Evolutionary conservation across 2,113 vertebrate species (phyloP).

Genomic region (Siphamia tubifer): DNA sequence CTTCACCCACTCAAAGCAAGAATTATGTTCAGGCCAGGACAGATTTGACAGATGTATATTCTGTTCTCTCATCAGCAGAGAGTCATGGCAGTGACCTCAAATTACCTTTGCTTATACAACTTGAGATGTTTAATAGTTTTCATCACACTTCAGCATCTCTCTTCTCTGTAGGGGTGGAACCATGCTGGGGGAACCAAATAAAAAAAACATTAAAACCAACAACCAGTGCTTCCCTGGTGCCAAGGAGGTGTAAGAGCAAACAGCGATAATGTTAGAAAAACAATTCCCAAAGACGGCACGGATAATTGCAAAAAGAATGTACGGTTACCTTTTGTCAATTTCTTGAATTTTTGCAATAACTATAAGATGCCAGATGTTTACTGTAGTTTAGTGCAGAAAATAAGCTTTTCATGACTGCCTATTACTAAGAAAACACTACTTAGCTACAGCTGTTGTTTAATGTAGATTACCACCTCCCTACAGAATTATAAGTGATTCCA

Average conservation of each 20-base stretch:
- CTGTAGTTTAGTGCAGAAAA: background rate
- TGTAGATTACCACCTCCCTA: constrained; percentile 7
- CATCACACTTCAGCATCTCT: constrained; percentile 5
- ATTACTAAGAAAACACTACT: background rate
- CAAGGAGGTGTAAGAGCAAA: background rate
- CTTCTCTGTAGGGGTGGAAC: background rate
- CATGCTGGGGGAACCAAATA: background rate
- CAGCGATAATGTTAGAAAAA: background rate
- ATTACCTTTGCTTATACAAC: constrained; percentile 11
- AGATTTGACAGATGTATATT: background rate
- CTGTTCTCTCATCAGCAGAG: background rate
- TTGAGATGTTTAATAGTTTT: background rate
- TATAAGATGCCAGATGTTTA: constrained; percentile 16
- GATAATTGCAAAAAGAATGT: background rate
- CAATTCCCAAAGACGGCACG: background rate
- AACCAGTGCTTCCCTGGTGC: background rate
- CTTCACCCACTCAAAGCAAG: background rate
- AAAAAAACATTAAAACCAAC: constrained; percentile 2
- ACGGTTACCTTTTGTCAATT: background rate
- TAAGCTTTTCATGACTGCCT: background rate
- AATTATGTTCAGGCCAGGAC: background rate
- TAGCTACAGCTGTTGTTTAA: constrained; percentile 20
- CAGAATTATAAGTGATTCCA: constrained; percentile 1
- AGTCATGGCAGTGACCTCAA: constrained; percentile 1
- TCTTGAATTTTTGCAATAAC: background rate